These are phyloP conservation scores for Sparus aurata DNA, from an alignment of 2,797 vertebrate species.

Conservation along the genomic window DNA sequence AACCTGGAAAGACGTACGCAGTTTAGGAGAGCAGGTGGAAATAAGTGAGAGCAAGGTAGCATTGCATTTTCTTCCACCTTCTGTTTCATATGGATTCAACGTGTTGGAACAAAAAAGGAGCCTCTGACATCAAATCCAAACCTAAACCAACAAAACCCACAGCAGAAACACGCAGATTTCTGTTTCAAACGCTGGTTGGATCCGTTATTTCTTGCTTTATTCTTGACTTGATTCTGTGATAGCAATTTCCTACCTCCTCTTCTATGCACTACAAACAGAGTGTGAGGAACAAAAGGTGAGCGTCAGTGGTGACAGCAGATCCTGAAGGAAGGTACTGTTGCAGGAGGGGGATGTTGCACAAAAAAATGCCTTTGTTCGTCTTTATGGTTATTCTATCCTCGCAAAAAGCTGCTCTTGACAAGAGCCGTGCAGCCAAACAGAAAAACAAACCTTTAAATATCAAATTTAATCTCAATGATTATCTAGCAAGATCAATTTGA, in stretches of 20 bases:
- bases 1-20: constrained; percentile 22
- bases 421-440: constrained; percentile 1
- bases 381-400: not conserved
- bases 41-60: constrained; percentile 3
- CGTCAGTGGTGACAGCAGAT: constrained; percentile 37
- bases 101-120: not conserved
- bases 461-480: constrained; percentile 24
- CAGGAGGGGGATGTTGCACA: constrained; percentile 24
- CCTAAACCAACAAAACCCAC: constrained; percentile 3
- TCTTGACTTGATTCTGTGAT: constrained; percentile 17
- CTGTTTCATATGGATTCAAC: constrained; percentile 5
- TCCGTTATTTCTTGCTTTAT: not conserved
- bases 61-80: constrained; percentile 20
- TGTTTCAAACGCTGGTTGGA: not conserved
- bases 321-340: constrained; percentile 20
- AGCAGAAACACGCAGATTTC: constrained; percentile 3
- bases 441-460: constrained; percentile 16
- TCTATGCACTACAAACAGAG: constrained; percentile 7
- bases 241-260: constrained; percentile 1
- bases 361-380: constrained; percentile 22
- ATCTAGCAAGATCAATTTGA: constrained; percentile 22
- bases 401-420: not conserved
- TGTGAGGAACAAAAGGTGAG: constrained; percentile 43
- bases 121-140: constrained; percentile 2
- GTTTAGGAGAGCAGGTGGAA: constrained; percentile 34